These are phyloP conservation scores for Rhinolophus ferrumequinum DNA, from an alignment of 2,113 vertebrate species.

Conservation along the genomic window DNA sequence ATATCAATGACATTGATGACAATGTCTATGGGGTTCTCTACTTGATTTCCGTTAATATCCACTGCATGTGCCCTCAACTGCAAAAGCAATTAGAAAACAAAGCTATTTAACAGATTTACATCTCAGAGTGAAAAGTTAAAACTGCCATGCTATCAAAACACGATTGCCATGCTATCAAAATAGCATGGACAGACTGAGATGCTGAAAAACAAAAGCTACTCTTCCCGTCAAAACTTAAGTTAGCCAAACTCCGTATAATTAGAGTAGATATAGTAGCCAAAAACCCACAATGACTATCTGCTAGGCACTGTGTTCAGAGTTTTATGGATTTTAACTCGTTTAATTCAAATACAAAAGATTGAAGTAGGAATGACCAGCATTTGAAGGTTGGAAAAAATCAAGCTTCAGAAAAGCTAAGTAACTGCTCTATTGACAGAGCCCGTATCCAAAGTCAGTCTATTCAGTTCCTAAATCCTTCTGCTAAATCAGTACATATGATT, in stretches of 20 bases:
- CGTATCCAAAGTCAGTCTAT: not conserved
- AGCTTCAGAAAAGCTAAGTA: not conserved
- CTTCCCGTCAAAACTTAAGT: not conserved
- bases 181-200: not conserved
- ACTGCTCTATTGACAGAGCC: not conserved
- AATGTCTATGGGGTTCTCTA: slow-evolving; percentile 99
- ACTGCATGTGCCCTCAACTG: slow-evolving; percentile 98
- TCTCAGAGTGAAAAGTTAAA: not conserved
- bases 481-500: not conserved
- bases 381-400: not conserved
- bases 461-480: not conserved
- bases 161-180: not conserved
- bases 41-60: slow-evolving; percentile 99
- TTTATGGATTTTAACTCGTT: not conserved
- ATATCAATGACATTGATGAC: slow-evolving; percentile 99
- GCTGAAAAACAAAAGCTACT: not conserved
- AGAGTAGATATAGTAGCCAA: not conserved
- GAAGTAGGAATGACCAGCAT: not conserved
- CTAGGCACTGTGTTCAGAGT: not conserved
- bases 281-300: not conserved
- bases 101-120: not conserved
- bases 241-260: not conserved
- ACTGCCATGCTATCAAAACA: not conserved
- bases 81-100: slow-evolving; percentile 73
- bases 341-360: not conserved